Evolutionary conservation across 1,140 invertebrate species (phyloP), one percentile per base, ranked within the genome.

Genomic region (Ceratosolen fusciceps): DNA sequence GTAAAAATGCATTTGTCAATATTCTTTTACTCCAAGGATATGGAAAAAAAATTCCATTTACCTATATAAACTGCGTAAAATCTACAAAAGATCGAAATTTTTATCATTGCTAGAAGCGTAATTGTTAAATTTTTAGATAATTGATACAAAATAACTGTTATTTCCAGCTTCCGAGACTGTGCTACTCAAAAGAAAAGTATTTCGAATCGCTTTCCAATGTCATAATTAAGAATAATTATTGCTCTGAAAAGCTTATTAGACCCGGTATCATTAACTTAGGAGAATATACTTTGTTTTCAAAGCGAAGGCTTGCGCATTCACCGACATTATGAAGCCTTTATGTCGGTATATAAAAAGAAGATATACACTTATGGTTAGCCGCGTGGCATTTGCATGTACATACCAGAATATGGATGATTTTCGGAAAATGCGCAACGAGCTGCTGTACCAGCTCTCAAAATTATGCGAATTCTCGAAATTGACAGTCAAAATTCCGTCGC

Each of bases 351-450:
- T 79, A 47, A 65, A 79, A 65, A 79, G 73, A n/a, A 79, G 43
- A 79, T 79, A 79, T 65, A 19, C 34, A 56, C 49, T 8, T 47
- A 71, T 49, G 39, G 21, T 29, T 58, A 8, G 3, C 16, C 49
- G 21, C 37, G 16, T 14, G 19, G 37, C 14, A 77, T 77, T 77
- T 77, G 75, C 75, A 77, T 78, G 72, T 72, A 78, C 68, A 72
- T 52, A 62, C 76, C 37, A 34, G 24, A 75, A 58, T 58, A 58
- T 12, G 74, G 49, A 72, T 60, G 67, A 72, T 78, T 72, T 72
- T 77, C 75, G 67, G 65, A 71, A 78, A 72, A 72, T 78, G 68
- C 37, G 68, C 31, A 71, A 67, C 37, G 75, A 77, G 47, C 12
- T 29, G 26, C 31, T 39, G 34, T n/a, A 1, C 54, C 34, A 43